Base-by-base conservation (phyloP, 2,888 invertebrate genomes). In the Lydus trimaculatus region DNA sequence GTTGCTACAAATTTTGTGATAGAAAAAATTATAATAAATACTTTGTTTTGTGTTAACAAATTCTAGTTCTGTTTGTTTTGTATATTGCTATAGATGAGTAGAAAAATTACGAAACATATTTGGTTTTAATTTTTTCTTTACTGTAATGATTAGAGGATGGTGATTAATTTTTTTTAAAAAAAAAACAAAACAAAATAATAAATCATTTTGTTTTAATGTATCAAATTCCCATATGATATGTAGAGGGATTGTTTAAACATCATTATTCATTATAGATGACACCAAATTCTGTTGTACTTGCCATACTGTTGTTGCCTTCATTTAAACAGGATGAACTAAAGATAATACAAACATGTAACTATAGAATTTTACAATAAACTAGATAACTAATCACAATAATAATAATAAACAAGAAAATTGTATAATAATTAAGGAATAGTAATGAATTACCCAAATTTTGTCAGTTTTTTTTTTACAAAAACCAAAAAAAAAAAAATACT, bases 111-210 rank as follows among this genome's bases (percentile, higher is more conserved):
- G 72, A 74, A 74, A 75, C 73, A 76, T 78, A 74, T 76, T 77
- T 77, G 75, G 76, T 77, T 74, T 73, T 71, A 62, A 63, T 69
- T 70, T 73, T 65, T 68, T 59, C 17, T 72, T 71, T 70, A 65
- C 72, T 73, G 75, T 76, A 75, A 79, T 79, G 78, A 77, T 79
- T 78, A 81, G 79, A 80, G 77, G 76, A 75, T 77, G 75, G 79
- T 78, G 66, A 79, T 79, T 81, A 83, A 33, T 33, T n/a, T n/a
- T n/a, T n/a, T n/a, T n/a, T n/a, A n/a, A n/a, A n/a, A n/a, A n/a
- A n/a, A n/a, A n/a, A n/a, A n/a, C n/a, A n/a, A n/a, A n/a, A n/a
- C 77, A 82, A 82, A 82, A 83, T 80, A 81, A 80, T 81, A 78
- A 76, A 74, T 76, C 76, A 75, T 76, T 78, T 76, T 73, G 69